A percentile compares a stretch with the other conserved stretches of the same genome.
These are phyloP conservation scores for Thaleichthys pacificus DNA, from an alignment of 2,797 vertebrate species.

Conservation along the genomic window DNA sequence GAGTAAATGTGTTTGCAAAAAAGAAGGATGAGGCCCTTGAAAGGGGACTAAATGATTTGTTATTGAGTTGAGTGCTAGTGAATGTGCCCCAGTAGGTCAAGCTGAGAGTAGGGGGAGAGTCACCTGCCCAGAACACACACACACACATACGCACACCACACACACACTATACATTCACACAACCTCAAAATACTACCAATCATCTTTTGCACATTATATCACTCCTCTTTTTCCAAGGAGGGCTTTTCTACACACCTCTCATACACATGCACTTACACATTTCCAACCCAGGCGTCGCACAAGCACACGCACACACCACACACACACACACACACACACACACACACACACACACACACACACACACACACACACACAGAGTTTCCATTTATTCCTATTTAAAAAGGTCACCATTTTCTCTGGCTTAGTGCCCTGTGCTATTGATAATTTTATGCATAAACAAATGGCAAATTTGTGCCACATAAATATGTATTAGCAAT, in stretches of 20 bases:
- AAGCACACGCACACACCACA: too few relatives aligned
- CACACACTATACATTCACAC: constrained; percentile 71
- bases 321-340: constrained; percentile 17
- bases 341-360: constrained; percentile 5
- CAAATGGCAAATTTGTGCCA: constrained; percentile 99
- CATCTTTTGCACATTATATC: constrained; percentile 30
- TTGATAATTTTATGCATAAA: constrained; percentile 99
- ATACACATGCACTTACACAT: constrained; percentile 76
- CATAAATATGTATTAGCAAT: constrained; percentile 99
- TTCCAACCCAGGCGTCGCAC: constrained; percentile 72
- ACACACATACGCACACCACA: constrained; percentile 15
- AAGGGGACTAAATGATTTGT: constrained; percentile 77
- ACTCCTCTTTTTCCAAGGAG: constrained; percentile 51
- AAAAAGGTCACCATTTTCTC: constrained; percentile 98
- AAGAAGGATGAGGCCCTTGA: constrained; percentile 50
- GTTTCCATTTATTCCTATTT: constrained; percentile 96
- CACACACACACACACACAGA: constrained; percentile 78
- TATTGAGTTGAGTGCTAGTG: constrained; percentile 84
- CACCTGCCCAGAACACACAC: constrained; percentile 52
- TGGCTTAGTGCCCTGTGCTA: constrained; percentile 90
- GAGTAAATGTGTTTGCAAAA: constrained; percentile 50
- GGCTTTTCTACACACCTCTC: constrained; percentile 63
- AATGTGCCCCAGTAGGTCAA: constrained; percentile 75
- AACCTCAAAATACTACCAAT: constrained; percentile 18
- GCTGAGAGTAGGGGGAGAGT: constrained; percentile 59